Conservation (phyloP, 2,113 vertebrate species). For the Mormyrus iriodes region DNA sequence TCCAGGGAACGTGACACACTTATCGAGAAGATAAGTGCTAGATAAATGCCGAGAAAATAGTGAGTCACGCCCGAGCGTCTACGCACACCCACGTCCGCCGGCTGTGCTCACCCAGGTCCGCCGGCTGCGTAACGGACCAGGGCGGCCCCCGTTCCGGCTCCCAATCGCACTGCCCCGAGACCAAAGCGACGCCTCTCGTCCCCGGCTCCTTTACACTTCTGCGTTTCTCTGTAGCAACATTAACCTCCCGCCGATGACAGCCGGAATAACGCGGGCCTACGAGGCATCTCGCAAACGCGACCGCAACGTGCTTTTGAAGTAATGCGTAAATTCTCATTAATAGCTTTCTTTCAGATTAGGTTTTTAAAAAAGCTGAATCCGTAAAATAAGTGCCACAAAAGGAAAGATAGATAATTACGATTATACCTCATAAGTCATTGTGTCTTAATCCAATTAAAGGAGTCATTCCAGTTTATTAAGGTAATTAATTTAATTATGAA, state of each 20-base stretch:
- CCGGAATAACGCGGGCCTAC: neutral
- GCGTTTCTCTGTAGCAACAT: neutral
- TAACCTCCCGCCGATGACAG: neutral
- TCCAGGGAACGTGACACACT: neutral
- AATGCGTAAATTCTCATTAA: neutral
- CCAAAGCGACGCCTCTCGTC: neutral
- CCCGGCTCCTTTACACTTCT: neutral
- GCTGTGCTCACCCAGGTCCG: neutral
- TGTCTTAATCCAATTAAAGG: slow-evolving; percentile 7
- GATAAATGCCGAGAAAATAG: slow-evolving; percentile 2
- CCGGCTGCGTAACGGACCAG: no score
- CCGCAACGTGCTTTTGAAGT: neutral
- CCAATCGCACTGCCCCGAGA: neutral
- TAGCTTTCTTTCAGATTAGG: neutral
- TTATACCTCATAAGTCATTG: neutral
- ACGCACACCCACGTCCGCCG: neutral
- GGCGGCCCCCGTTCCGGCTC: neutral
- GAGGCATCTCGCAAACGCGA: neutral
- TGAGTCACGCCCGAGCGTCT: neutral
- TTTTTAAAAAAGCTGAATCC: neutral
- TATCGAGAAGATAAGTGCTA: slow-evolving; percentile 4
- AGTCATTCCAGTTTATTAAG: slow-evolving; percentile 5
- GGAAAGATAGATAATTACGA: neutral
- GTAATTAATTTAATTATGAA: slow-evolving; percentile 17
- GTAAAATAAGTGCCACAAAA: neutral